phyloP scores from a whole-genome alignment of 2,113 vertebrate genomes.

The Orycteropus afer region DNA sequence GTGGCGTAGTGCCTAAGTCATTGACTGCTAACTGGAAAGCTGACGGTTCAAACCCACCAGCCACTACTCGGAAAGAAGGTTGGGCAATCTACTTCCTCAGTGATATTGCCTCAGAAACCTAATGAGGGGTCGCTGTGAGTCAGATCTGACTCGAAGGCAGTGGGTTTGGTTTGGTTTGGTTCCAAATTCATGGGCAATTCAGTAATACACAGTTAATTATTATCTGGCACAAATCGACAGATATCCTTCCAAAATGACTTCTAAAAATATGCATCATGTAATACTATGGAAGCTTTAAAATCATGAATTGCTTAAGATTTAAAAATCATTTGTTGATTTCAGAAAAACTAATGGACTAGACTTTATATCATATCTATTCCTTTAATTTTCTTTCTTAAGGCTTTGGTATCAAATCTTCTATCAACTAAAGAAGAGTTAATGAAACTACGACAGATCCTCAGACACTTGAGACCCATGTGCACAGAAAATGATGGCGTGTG shows the following conservation, averaged over 20 bases:
- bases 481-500: background rate
- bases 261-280: background rate
- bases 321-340: background rate
- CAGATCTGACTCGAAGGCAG: no score
- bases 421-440: conserved; percentile 80
- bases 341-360: background rate
- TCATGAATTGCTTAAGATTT: background rate
- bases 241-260: background rate
- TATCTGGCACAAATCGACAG: background rate
- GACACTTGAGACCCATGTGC: conserved; percentile 66
- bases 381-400: conserved; percentile 76
- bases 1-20: no score
- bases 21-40: no score
- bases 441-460: conserved; percentile 80
- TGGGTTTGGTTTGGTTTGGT: no score
- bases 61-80: no score
- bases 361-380: background rate
- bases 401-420: conserved; percentile 83
- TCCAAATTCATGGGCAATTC: background rate
- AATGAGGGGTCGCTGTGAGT: no score
- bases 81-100: no score
- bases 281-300: background rate
- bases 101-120: no score
- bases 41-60: no score
- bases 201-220: background rate